Evolutionary conservation across 2,797 vertebrate genomes (phyloP).

Genomic region (Mormyrops boulengeri): DNA sequence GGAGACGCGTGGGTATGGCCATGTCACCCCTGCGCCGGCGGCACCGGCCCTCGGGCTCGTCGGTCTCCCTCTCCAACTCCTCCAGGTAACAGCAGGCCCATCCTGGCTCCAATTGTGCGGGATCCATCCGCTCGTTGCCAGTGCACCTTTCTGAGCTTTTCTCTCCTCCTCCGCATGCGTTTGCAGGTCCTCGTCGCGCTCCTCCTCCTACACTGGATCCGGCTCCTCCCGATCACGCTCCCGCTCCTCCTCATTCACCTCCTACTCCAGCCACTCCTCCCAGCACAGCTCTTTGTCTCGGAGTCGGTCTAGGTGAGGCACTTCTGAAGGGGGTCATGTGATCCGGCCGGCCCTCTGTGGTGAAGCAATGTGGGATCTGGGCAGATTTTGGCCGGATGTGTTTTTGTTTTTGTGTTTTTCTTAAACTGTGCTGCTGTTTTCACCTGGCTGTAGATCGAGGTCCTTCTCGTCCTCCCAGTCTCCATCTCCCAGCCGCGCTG

Average conservation of each 20-base stretch:
- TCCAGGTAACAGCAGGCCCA: slow-evolving; percentile 66
- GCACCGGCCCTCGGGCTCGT: slow-evolving; percentile 83
- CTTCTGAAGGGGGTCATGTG: neutral
- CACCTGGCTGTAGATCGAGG: slow-evolving; percentile 62
- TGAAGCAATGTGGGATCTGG: neutral
- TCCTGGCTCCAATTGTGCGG: neutral
- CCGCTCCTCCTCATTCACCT: slow-evolving; percentile 86
- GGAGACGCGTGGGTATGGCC: slow-evolving; percentile 72
- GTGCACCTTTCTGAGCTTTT: neutral
- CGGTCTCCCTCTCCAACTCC: slow-evolving; percentile 83
- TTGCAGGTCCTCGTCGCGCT: slow-evolving; percentile 85
- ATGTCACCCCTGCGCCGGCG: slow-evolving; percentile 78
- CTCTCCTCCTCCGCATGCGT: neutral
- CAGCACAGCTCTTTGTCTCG: slow-evolving; percentile 91
- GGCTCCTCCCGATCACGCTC: slow-evolving; percentile 79
- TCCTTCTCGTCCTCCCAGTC: slow-evolving; percentile 86
- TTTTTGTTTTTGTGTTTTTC: neutral
- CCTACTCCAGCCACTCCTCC: slow-evolving; percentile 92
- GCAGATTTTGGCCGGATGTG: neutral
- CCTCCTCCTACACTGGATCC: slow-evolving; percentile 88
- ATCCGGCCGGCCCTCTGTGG: neutral
- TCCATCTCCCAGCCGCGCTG: slow-evolving; percentile 77
- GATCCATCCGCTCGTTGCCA: neutral
- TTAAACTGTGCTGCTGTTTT: neutral
- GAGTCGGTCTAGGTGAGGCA: slow-evolving; percentile 79